phyloP scores from a whole-genome alignment of 2,888 invertebrate genomes.

The Sympetrum striolatum region DNA sequence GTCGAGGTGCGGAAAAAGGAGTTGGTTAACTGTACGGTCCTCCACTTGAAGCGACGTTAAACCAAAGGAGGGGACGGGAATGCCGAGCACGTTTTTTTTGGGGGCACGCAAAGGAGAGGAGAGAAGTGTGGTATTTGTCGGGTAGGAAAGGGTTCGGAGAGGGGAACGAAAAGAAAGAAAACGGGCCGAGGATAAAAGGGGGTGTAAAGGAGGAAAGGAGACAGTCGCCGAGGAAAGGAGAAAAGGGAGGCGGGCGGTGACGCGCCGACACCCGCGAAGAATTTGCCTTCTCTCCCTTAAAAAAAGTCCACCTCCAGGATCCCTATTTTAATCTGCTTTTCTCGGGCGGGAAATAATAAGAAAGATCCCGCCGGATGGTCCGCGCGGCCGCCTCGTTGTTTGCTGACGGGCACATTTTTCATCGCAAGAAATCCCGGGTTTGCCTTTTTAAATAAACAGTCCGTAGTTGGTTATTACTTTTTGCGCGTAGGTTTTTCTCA shows the following conservation, averaged over 20 bases:
- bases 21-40: background rate
- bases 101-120: background rate
- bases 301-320: too few species aligned
- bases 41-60: background rate
- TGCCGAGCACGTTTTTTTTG: background rate
- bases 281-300: background rate
- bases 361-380: background rate
- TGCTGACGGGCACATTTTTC: background rate
- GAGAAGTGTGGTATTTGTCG: background rate
- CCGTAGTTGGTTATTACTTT: too few species aligned
- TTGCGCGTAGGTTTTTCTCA: too few species aligned
- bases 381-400: background rate
- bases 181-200: background rate
- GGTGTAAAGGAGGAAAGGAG: background rate
- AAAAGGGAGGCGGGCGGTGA: background rate
- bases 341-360: too few species aligned
- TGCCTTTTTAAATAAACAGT: too few species aligned
- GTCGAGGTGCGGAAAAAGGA: background rate
- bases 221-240: background rate
- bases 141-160: background rate
- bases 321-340: too few species aligned
- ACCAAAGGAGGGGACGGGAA: background rate
- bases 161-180: background rate
- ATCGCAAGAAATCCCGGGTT: too few species aligned
- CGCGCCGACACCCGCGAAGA: background rate